These are phyloP conservation scores for Aporophyla nigra DNA, from an alignment of 2,888 invertebrate species.

Conservation along the genomic window DNA sequence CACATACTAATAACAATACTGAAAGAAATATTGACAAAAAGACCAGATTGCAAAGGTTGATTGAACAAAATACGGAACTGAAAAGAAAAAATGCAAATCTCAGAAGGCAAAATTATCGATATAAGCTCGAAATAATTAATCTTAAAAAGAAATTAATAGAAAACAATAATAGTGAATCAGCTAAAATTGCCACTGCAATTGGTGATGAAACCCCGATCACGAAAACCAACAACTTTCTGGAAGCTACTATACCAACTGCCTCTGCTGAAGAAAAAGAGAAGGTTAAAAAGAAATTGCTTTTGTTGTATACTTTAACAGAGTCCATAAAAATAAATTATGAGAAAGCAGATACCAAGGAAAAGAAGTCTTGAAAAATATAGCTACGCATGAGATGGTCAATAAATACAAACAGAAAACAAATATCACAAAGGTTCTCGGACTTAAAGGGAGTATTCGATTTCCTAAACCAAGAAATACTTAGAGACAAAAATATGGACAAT, in stretches of 20 bases:
- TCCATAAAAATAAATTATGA: conserved; percentile 21
- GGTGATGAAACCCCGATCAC: conserved; percentile 21
- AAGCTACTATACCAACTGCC: conserved; percentile 17
- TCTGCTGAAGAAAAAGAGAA: conserved; percentile 26
- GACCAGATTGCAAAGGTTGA: conserved; percentile 9
- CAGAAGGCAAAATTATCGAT: conserved; percentile 15
- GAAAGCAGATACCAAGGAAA: conserved; percentile 27
- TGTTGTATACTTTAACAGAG: conserved; percentile 22
- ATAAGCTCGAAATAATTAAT: conserved; percentile 18
- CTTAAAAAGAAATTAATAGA: conserved; percentile 17
- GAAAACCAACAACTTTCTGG: conserved; percentile 23
- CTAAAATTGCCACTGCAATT: conserved; percentile 27
- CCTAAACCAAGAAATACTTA: conserved; percentile 23
- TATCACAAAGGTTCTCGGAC: conserved; percentile 26
- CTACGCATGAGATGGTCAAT: conserved; percentile 18
- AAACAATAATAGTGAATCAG: conserved; percentile 11
- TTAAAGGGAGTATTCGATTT: conserved; percentile 13
- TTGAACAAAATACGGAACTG: conserved; percentile 13
- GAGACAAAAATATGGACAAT: conserved; percentile 26
- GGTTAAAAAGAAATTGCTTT: conserved; percentile 20
- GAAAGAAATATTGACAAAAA: conserved; percentile 14
- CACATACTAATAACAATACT: conserved; percentile 12
- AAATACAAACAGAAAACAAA: conserved; percentile 22
- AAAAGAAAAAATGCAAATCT: conserved; percentile 15
- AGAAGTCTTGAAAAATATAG: conserved; percentile 21